phyloP scores from a whole-genome alignment of 2,888 invertebrate species.

The Aphelenchoides bicaudatus region DNA sequence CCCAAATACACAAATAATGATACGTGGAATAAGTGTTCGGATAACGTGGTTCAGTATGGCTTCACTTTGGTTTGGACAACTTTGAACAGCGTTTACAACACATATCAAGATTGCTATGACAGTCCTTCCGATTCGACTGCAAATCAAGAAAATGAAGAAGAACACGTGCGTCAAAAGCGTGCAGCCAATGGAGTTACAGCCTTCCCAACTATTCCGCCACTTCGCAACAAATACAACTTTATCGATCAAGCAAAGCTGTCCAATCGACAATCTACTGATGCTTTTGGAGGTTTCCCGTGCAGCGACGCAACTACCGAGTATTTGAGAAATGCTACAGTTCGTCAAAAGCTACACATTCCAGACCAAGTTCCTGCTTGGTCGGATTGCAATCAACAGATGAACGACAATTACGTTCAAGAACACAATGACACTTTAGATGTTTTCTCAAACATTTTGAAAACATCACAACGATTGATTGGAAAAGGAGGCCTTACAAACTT shows the following conservation, averaged over 20 bases:
- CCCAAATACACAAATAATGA: slow-evolving; percentile 19
- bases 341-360: slow-evolving; percentile 44
- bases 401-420: slow-evolving; percentile 44
- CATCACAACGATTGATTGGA: slow-evolving; percentile 1
- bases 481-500: neutral
- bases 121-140: neutral
- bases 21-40: neutral
- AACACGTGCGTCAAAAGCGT: slow-evolving; percentile 10
- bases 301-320: slow-evolving; percentile 35
- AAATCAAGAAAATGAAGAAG: too few relatives aligned
- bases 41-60: slow-evolving; percentile 24
- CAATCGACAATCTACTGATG: slow-evolving; percentile 32
- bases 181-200: too few relatives aligned
- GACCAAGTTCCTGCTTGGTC: slow-evolving; percentile 12
- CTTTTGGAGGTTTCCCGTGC: slow-evolving; percentile 30
- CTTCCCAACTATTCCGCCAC: slow-evolving; percentile 3
- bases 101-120: slow-evolving; percentile 38
- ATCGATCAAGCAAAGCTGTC: slow-evolving; percentile 31
- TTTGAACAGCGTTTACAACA: slow-evolving; percentile 37
- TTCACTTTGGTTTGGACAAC: slow-evolving; percentile 29
- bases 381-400: slow-evolving; percentile 32
- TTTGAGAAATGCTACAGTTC: slow-evolving; percentile 44
- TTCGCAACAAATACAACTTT: slow-evolving; percentile 25
- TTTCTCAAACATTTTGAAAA: slow-evolving; percentile 34
- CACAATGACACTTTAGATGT: slow-evolving; percentile 50